Percentiles rank a stretch among this genome's conserved stretches.
These are phyloP conservation scores for Rhagium mordax DNA, from an alignment of 2,888 invertebrate species.

Conservation along the genomic window DNA sequence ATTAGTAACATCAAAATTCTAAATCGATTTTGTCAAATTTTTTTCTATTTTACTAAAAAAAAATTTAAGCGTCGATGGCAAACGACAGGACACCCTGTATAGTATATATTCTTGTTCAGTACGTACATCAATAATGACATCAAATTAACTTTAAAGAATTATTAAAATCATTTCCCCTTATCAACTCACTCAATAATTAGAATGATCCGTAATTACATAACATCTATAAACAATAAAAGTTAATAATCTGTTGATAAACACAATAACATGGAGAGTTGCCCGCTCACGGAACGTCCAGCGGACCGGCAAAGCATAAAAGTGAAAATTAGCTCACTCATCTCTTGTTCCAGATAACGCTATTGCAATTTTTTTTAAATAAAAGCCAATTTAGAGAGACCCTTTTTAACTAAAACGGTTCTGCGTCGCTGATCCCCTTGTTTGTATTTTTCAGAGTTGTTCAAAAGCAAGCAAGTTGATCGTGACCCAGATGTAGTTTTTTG, in stretches of 20 bases:
- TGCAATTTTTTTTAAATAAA: conserved; percentile 33
- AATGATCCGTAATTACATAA: neutral
- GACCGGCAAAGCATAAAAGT: conserved; percentile 21
- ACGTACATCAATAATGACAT: too few species aligned
- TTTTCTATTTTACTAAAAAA: too few species aligned
- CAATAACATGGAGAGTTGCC: neutral
- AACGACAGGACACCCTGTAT: too few species aligned
- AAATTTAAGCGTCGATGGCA: too few species aligned
- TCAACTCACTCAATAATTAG: neutral
- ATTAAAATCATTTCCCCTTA: neutral
- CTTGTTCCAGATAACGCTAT: neutral
- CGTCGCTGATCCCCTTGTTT: conserved; percentile 35
- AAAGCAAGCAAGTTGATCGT: conserved; percentile 55
- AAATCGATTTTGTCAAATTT: too few species aligned
- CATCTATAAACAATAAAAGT: neutral
- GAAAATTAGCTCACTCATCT: conserved; percentile 11
- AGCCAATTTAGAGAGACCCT: conserved; percentile 31
- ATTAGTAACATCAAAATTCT: too few species aligned
- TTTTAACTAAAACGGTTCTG: conserved; percentile 26
- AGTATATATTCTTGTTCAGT: too few species aligned
- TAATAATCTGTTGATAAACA: neutral
- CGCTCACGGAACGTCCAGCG: neutral
- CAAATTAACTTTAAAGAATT: neutral
- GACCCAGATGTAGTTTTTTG: conserved; percentile 61
- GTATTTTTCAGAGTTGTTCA: conserved; percentile 37